A percentile compares a stretch with the other conserved stretches of the same genome.
Evolutionary conservation across 2,888 invertebrate genomes (phyloP).

Genomic region (Platypus cylindrus): DNA sequence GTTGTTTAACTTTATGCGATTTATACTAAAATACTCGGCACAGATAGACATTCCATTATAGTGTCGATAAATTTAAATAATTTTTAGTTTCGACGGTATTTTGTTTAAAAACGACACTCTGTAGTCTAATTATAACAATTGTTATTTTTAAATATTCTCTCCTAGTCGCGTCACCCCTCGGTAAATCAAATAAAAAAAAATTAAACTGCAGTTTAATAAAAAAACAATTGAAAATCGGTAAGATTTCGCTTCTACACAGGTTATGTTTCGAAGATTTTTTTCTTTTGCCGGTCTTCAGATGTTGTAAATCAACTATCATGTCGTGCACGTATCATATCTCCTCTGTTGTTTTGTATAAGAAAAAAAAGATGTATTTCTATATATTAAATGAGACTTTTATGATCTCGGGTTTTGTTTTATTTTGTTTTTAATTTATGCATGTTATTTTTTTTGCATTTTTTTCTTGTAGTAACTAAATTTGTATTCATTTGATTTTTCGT

Average conservation of each 20-base stretch:
- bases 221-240: conserved; percentile 8
- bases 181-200: too few relatives aligned
- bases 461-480: too few relatives aligned
- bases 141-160: conserved; percentile 13
- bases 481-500: too few relatives aligned
- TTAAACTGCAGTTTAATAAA: conserved; percentile 3
- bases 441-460: too few relatives aligned
- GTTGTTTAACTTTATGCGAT: conserved; percentile 18
- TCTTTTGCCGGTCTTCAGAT: conserved; percentile 16
- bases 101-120: conserved; percentile 10
- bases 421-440: too few relatives aligned
- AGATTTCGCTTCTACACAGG: conserved; percentile 17
- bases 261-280: conserved; percentile 26
- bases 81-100: conserved; percentile 5
- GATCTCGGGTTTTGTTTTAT: too few relatives aligned
- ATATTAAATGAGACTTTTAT: too few relatives aligned
- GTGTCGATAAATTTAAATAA: conserved; percentile 8
- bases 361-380: too few relatives aligned
- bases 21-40: conserved; percentile 5
- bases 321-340: conserved; percentile 12
- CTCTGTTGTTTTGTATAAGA: conserved; percentile 6
- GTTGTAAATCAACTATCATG: conserved; percentile 18
- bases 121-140: conserved; percentile 12
- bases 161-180: conserved; percentile 8
- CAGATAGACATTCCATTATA: conserved; percentile 7